A percentile compares a stretch with the other conserved stretches of the same genome.
Conservation (phyloP, 2,113 vertebrate species). For the Benitochromis conjunctus region DNA sequence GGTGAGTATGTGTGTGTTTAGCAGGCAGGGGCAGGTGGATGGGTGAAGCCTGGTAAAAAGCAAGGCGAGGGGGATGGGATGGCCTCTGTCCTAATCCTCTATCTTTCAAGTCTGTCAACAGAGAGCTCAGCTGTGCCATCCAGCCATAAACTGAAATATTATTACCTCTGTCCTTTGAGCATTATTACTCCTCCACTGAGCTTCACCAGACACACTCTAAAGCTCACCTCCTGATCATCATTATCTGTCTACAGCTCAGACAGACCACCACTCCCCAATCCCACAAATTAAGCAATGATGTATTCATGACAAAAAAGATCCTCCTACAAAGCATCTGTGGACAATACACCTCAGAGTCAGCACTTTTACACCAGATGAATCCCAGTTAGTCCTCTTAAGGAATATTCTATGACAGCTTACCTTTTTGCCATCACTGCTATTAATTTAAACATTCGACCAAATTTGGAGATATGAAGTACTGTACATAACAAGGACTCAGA, state of each 20-base stretch:
- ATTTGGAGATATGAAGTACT: neutral
- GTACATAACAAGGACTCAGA: neutral
- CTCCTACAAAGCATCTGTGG: neutral
- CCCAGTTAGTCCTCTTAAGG: neutral
- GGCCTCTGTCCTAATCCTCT: constrained; percentile 52
- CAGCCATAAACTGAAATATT: constrained; percentile 67
- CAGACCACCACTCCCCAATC: neutral
- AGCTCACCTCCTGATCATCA: constrained; percentile 17
- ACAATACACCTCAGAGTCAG: neutral
- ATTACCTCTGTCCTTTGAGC: constrained; percentile 53
- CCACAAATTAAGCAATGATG: neutral
- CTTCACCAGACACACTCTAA: neutral
- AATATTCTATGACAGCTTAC: neutral
- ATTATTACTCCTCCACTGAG: constrained; percentile 41
- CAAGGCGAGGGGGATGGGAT: neutral
- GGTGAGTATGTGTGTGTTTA: neutral
- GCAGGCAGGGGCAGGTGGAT: constrained; percentile 48
- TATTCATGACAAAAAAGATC: constrained; percentile 1
- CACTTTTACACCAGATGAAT: neutral
- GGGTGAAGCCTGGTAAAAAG: neutral
- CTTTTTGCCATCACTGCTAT: neutral
- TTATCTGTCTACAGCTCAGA: constrained; percentile 21
- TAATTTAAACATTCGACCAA: neutral
- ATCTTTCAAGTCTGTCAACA: constrained; percentile 70
- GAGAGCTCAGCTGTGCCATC: constrained; percentile 62